Conservation (phyloP, 2,797 vertebrate genomes). For the Typhlichthys eigenmanni region DNA sequence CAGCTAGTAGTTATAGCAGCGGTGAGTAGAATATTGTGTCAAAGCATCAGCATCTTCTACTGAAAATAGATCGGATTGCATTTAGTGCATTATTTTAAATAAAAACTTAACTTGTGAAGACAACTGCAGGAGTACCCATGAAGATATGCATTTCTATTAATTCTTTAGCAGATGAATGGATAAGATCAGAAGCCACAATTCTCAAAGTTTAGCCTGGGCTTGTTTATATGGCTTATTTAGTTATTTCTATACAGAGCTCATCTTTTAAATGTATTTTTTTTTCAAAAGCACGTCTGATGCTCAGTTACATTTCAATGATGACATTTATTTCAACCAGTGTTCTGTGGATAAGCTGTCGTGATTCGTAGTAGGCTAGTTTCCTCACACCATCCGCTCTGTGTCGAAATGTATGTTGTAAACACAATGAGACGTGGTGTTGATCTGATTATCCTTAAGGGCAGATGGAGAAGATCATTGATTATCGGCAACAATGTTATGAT, state of each 20-base stretch:
- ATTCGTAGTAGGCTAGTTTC: background rate
- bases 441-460: slow-evolving; percentile 26
- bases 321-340: background rate
- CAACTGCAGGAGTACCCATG: no score
- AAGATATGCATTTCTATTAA: background rate
- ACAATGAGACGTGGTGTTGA: slow-evolving; percentile 11
- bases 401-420: slow-evolving; percentile 5
- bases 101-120: no score
- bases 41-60: no score
- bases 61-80: no score
- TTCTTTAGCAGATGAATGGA: background rate
- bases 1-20: no score
- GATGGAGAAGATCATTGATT: slow-evolving; percentile 18
- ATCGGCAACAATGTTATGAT: slow-evolving; percentile 13
- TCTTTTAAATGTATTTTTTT: no score
- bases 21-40: no score
- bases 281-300: no score
- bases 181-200: background rate
- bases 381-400: slow-evolving; percentile 6
- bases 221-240: background rate
- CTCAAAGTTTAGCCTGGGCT: background rate
- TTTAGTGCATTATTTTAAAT: no score
- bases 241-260: no score
- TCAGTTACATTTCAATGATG: background rate
- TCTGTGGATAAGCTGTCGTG: background rate